phyloP scores from a whole-genome alignment of 2,888 invertebrate species.

The Campopleginae sp. region DNA sequence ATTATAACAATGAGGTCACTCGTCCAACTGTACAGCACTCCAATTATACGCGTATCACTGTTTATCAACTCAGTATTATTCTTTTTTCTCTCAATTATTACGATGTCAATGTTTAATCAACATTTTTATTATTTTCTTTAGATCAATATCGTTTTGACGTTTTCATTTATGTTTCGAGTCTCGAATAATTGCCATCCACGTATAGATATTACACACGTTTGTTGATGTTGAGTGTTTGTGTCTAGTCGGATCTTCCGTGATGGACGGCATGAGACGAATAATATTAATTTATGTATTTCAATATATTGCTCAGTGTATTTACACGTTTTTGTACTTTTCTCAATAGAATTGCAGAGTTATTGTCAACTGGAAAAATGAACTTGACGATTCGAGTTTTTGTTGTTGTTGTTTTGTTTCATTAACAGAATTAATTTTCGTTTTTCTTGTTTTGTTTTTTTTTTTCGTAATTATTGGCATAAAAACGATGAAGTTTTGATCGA shows the following conservation, averaged over 20 bases:
- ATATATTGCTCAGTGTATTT: constrained; percentile 23
- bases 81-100: constrained; percentile 11
- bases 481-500: no score
- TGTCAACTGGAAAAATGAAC: neutral
- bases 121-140: constrained; percentile 26
- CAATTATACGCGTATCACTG: constrained; percentile 17
- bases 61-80: neutral
- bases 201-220: constrained; percentile 41
- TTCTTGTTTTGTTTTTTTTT: neutral
- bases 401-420: neutral
- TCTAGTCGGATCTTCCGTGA: constrained; percentile 45
- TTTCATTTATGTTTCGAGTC: constrained; percentile 27
- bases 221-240: constrained; percentile 60
- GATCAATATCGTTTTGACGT: constrained; percentile 27
- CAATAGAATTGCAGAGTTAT: constrained; percentile 21
- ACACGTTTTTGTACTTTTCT: constrained; percentile 20
- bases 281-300: neutral
- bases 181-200: neutral
- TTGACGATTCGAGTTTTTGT: neutral
- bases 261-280: constrained; percentile 55
- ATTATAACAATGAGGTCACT: constrained; percentile 38
- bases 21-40: constrained; percentile 51
- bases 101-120: constrained; percentile 51
- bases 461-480: no score
- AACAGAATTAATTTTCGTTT: neutral